A percentile compares a stretch with the other conserved stretches of the same genome.
Evolutionary conservation across 2,113 vertebrate genomes (phyloP).

Genomic region (Mellivora capensis): DNA sequence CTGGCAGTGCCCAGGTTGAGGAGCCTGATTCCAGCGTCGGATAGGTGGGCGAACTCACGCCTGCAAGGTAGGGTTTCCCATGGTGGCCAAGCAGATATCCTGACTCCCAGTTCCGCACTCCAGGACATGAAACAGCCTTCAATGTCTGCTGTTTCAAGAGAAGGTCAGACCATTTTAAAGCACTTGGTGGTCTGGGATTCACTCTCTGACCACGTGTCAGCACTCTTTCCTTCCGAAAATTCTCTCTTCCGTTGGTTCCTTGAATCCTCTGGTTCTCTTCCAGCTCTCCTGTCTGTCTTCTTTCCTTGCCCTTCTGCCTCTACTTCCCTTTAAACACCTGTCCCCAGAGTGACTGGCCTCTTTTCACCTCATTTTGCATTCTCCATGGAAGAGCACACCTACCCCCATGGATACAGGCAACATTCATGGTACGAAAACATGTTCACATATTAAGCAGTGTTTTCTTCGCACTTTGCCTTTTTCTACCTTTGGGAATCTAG

Average conservation of each 20-base stretch:
- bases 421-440: not conserved
- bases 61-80: not conserved
- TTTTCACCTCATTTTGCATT: not conserved
- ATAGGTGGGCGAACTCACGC: accelerated
- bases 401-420: accelerated
- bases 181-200: too few relatives aligned
- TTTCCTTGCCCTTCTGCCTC: too few relatives aligned
- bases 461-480: not conserved
- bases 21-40: not conserved
- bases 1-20: not conserved
- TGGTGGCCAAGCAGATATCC: not conserved
- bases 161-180: not conserved
- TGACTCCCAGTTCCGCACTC: not conserved
- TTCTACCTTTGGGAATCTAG: not conserved
- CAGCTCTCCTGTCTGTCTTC: not conserved
- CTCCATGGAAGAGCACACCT: not conserved
- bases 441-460: not conserved
- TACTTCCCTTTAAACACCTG: not conserved
- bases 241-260: not conserved
- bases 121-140: accelerated
- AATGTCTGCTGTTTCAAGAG: accelerated
- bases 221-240: not conserved
- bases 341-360: not conserved
- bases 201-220: not conserved
- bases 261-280: not conserved